Base-by-base conservation (phyloP, 2,888 invertebrate species). In the Alcis repandata region DNA sequence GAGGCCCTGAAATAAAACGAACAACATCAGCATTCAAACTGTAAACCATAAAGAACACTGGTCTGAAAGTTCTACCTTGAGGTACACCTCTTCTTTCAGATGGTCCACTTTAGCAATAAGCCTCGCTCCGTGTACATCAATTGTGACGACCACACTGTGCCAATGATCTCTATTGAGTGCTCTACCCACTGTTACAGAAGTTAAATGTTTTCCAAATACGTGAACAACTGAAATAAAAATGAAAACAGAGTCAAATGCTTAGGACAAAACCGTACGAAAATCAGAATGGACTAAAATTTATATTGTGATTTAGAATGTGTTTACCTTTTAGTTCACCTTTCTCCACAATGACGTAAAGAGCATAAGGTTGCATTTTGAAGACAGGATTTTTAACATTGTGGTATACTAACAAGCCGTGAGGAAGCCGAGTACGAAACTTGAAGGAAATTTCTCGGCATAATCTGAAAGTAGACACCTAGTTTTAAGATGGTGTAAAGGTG, bases 341-440 rank as follows among this genome's bases (percentile, higher is more conserved):
- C 85, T 98, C 98, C 20, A 98, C 97, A 80, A 98, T 98, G 40
- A 98, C 97, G 85, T 98, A 98, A 19, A 98, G 92, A 51, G 98
- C 98, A 82, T 98, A 98, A 0, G 98, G 97, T 77, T 97, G 97
- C 84, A 98, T 95, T 79, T 95, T 95, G 67, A 96, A 96, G 58
- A 96, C 95, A 7, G 97, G 97, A 84, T 97, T 97, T 86, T 97
- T 97, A 22, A 98, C 97, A 83, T 98, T 98, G 87, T 98, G 98
- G 85, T 98, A 98, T 11, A 98, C 97, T 56, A 98, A 91, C 8
- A 98, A 93, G 2, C 98, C 98, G 82, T 98, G 98, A 0, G 98
- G 98, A 48, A 98, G 92, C 78, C 97, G 95, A 22, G 98, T 98
- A 19, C 98, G 96, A 84, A 98, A 98, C 87, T 97, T 96, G 84